Conservation (phyloP, 1,140 invertebrate genomes). For the Megalopta genalis region DNA sequence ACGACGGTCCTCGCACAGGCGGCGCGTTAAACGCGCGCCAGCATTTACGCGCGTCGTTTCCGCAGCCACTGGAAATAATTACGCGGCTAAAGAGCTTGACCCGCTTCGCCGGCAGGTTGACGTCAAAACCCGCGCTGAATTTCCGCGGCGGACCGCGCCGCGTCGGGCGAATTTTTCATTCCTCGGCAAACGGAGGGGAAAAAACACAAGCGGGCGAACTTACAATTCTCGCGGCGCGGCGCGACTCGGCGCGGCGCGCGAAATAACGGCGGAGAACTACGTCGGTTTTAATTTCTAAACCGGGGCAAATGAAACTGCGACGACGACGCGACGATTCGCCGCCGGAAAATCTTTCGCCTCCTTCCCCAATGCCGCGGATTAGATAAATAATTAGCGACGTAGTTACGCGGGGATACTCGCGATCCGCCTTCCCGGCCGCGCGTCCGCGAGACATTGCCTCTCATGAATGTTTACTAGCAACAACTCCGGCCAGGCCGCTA, state of each 20-base stretch:
- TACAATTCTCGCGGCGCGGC: neutral
- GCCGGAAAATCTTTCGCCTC: neutral
- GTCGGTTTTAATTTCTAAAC: neutral
- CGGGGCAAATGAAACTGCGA: neutral
- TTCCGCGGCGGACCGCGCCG: neutral
- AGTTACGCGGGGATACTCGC: neutral
- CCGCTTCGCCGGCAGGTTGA: constrained; percentile 28
- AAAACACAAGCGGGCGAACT: neutral
- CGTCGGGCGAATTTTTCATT: neutral
- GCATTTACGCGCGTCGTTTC: neutral
- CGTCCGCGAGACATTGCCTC: neutral
- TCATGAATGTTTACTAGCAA: neutral
- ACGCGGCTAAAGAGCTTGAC: constrained; percentile 34
- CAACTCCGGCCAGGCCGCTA: neutral
- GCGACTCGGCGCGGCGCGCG: neutral
- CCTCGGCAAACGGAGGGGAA: neutral
- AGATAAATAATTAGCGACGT: neutral
- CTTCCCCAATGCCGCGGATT: neutral
- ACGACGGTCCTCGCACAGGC: too few relatives aligned
- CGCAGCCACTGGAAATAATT: constrained; percentile 14
- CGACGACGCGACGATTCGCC: neutral
- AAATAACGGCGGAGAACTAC: neutral
- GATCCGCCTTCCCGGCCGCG: neutral
- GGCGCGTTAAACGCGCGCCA: neutral
- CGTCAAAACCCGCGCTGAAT: constrained; percentile 28